phyloP scores from a whole-genome alignment of 2,113 vertebrate species.

The Chaenocephalus aceratus region DNA sequence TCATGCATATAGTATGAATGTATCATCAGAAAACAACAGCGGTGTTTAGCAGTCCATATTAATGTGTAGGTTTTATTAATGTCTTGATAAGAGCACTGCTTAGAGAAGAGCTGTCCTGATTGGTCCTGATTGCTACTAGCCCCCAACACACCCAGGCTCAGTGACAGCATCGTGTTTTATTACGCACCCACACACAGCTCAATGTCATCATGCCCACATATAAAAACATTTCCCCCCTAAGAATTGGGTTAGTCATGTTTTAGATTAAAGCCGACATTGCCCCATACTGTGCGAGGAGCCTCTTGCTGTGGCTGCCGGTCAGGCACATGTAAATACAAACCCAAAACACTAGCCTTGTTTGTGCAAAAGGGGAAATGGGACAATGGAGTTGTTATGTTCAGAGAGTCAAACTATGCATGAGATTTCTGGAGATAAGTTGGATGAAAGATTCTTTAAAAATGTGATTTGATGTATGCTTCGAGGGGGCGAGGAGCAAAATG shows the following conservation, averaged over 20 bases:
- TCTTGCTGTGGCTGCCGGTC: background rate
- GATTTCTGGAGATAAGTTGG: slow-evolving; percentile 23
- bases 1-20: background rate
- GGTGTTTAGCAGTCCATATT: background rate
- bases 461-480: slow-evolving; percentile 23
- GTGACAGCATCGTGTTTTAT: slow-evolving; percentile 1
- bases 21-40: background rate
- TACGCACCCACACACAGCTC: background rate
- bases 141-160: slow-evolving; percentile 7
- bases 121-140: slow-evolving; percentile 8
- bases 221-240: slow-evolving; percentile 2
- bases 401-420: slow-evolving; percentile 12
- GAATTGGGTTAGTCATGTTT: slow-evolving; percentile 10
- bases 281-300: background rate
- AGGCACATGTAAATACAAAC: background rate
- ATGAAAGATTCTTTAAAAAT: slow-evolving; percentile 14
- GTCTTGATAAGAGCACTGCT: background rate
- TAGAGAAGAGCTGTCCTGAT: slow-evolving; percentile 15
- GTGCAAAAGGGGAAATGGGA: background rate
- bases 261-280: slow-evolving; percentile 12
- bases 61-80: background rate
- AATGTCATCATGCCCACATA: slow-evolving; percentile 10
- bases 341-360: background rate
- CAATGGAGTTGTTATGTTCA: background rate
- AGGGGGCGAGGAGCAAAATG: background rate